A percentile compares a stretch with the other conserved stretches of the same genome.
Conservation (phyloP, 2,797 vertebrate species). For the Petrocephalus schoutedeni region DNA sequence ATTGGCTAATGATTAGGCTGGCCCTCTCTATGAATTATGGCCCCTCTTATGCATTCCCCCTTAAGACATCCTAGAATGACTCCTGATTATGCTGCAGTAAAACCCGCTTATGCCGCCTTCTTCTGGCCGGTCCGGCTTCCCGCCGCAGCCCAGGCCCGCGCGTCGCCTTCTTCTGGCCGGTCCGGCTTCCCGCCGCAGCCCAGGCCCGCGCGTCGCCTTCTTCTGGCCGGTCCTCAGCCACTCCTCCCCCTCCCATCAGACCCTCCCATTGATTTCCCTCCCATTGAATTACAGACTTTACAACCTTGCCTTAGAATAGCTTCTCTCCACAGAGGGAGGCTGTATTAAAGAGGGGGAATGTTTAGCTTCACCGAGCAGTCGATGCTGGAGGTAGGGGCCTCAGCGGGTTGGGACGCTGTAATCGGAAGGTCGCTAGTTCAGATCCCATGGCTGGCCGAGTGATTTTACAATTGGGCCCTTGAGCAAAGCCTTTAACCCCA, state of each 20-base stretch:
- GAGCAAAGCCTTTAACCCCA: background rate
- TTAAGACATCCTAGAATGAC: background rate
- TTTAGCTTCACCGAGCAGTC: background rate
- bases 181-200: slow-evolving; percentile 28
- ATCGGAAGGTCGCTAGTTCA: background rate
- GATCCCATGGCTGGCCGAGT: background rate
- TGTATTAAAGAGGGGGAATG: slow-evolving; percentile 11
- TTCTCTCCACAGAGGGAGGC: slow-evolving; percentile 29
- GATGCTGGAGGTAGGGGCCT: background rate
- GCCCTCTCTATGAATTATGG: background rate
- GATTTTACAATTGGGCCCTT: background rate
- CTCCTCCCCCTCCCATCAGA: slow-evolving; percentile 30
- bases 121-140: slow-evolving; percentile 24
- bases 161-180: slow-evolving; percentile 24
- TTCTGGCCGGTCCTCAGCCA: slow-evolving; percentile 14
- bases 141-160: slow-evolving; percentile 28
- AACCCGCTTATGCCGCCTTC: slow-evolving; percentile 24
- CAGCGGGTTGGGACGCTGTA: background rate
- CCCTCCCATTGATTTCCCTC: slow-evolving; percentile 40
- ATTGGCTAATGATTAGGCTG: background rate
- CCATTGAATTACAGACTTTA: slow-evolving; percentile 38
- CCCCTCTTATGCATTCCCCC: background rate
- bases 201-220: slow-evolving; percentile 30
- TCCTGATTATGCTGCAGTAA: slow-evolving; percentile 8
- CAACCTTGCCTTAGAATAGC: slow-evolving; percentile 24